A percentile compares a stretch with the other conserved stretches of the same genome.
phyloP scores from a whole-genome alignment of 2,888 invertebrate species.

The Dimorphilus gyrociliatus region DNA sequence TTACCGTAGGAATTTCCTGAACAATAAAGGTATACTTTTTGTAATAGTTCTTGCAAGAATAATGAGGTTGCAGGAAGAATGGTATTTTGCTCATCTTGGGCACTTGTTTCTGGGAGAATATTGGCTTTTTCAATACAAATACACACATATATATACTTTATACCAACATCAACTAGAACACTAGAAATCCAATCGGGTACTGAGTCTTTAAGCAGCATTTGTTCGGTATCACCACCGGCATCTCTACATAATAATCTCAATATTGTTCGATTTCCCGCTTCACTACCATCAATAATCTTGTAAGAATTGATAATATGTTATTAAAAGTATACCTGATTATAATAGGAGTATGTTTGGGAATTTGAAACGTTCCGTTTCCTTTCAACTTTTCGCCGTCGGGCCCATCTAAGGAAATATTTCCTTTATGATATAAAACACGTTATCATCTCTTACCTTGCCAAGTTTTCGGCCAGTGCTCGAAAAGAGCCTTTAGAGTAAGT shows the following conservation, averaged over 20 bases:
- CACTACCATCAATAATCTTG: too few relatives aligned
- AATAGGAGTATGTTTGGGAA: conserved; percentile 86
- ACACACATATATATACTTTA: not conserved
- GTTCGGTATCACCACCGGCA: conserved; percentile 83
- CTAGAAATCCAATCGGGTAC: conserved; percentile 91
- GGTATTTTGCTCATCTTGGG: conserved; percentile 93
- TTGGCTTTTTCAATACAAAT: not conserved
- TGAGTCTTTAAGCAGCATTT: conserved; percentile 72
- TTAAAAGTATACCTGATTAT: conserved; percentile 75
- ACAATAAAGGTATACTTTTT: conserved; percentile 58
- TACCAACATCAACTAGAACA: conserved; percentile 65
- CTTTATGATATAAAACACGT: too few relatives aligned
- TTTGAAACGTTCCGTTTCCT: conserved; percentile 55
- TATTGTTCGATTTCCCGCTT: conserved; percentile 59
- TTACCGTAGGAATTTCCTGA: not conserved
- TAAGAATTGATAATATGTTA: too few relatives aligned
- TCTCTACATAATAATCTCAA: conserved; percentile 75
- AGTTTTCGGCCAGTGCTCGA: conserved; percentile 66
- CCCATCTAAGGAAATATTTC: conserved; percentile 6
- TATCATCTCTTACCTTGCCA: conserved; percentile 13
- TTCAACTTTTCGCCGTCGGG: conserved; percentile 9
- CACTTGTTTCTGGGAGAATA: conserved; percentile 46
- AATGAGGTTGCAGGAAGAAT: conserved; percentile 87
- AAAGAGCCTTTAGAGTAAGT: conserved; percentile 71
- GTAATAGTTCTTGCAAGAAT: conserved; percentile 48